Evolutionary conservation across 1,140 invertebrate genomes (phyloP).

Genomic region (Condylostylus longicornis): DNA sequence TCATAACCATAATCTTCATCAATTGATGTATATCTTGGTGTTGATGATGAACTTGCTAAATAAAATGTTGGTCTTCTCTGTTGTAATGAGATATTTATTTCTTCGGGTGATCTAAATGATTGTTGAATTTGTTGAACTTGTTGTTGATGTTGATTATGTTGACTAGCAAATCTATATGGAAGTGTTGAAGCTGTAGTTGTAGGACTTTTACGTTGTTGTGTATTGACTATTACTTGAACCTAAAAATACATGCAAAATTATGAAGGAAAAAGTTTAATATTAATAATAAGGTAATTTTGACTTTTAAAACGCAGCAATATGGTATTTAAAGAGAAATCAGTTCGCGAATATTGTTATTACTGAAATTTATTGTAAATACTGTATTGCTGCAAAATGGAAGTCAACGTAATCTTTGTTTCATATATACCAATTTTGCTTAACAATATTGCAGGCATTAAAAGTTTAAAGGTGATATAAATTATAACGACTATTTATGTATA

Average conservation of each 20-base stretch:
- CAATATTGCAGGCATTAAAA: no score
- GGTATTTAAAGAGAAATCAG: no score
- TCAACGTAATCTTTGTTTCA: no score
- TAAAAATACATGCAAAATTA: constrained; percentile 8
- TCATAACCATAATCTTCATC: constrained; percentile 32
- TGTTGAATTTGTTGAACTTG: constrained; percentile 38
- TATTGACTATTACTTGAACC: constrained; percentile 31
- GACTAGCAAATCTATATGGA: constrained; percentile 18
- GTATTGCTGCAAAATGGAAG: no score
- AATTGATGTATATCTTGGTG: constrained; percentile 25
- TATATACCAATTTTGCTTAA: no score
- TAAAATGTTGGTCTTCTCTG: constrained; percentile 47
- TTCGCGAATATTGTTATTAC: no score
- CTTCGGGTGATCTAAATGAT: constrained; percentile 67
- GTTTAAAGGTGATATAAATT: no score
- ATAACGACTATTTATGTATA: no score
- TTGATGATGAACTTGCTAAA: constrained; percentile 19
- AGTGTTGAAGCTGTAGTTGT: constrained; percentile 15
- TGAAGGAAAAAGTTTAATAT: not conserved
- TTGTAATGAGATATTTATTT: constrained; percentile 68
- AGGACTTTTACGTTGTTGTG: constrained; percentile 15
- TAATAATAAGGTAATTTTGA: no score
- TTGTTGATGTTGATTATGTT: constrained; percentile 27
- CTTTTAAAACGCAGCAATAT: no score
- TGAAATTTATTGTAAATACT: no score